Conservation (phyloP, 2,888 invertebrate species). For the Drosophila kuntzei region DNA sequence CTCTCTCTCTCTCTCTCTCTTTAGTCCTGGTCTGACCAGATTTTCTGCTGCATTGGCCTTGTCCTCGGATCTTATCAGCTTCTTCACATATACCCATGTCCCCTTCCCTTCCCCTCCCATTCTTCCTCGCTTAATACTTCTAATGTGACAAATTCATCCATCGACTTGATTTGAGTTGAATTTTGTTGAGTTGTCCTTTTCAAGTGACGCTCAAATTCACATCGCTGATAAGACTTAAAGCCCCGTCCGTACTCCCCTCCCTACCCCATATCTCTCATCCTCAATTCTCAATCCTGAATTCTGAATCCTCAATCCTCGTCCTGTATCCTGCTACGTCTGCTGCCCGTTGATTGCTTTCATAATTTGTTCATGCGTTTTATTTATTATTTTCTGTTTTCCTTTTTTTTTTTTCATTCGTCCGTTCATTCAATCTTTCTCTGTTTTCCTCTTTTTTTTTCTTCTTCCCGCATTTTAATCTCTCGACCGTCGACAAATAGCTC, state of each 20-base stretch:
- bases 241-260: conserved; percentile 7
- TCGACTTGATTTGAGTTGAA: conserved; percentile 32
- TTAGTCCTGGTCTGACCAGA: conserved; percentile 27
- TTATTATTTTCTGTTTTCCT: conserved; percentile 51
- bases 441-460: conserved; percentile 15
- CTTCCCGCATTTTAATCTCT: conserved; percentile 62
- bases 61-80: conserved; percentile 67
- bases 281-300: neutral
- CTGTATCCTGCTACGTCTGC: neutral
- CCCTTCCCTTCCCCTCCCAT: neutral
- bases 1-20: conserved; percentile 6
- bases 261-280: conserved; percentile 27
- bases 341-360: conserved; percentile 55
- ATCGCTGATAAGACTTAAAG: conserved; percentile 70
- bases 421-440: conserved; percentile 11
- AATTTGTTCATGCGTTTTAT: conserved; percentile 61
- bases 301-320: conserved; percentile 5
- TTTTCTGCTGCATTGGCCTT: conserved; percentile 68
- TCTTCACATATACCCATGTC: conserved; percentile 62
- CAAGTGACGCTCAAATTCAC: conserved; percentile 69
- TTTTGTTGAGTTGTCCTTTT: conserved; percentile 54
- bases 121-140: conserved; percentile 48
- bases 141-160: conserved; percentile 80
- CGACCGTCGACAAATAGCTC: conserved; percentile 57
- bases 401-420: conserved; percentile 7